phyloP scores from a whole-genome alignment of 2,888 invertebrate species.

The Caenorhabditis japonica region DNA sequence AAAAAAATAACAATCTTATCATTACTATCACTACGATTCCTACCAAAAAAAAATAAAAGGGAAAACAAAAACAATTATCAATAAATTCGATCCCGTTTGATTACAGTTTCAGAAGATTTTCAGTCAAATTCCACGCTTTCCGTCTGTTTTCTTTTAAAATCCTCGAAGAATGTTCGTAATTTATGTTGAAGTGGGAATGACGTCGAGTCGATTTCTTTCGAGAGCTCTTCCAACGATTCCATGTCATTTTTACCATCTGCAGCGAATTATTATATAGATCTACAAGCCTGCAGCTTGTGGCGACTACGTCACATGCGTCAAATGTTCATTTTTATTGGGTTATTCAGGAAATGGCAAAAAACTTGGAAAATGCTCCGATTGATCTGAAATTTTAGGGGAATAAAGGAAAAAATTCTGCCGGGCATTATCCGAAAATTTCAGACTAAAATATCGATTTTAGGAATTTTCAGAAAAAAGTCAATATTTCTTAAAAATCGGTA shows the following conservation, averaged over 20 bases:
- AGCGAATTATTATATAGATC: no score
- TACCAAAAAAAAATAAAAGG: slow-evolving; percentile 19
- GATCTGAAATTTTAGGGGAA: no score
- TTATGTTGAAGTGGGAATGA: slow-evolving; percentile 47
- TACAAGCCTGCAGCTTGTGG: no score
- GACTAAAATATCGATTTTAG: no score
- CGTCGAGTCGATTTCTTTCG: slow-evolving; percentile 31
- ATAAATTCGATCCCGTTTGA: slow-evolving; percentile 21
- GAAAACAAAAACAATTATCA: slow-evolving; percentile 3
- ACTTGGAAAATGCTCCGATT: no score
- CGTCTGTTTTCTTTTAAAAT: slow-evolving; percentile 27
- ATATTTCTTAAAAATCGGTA: no score
- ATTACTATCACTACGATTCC: slow-evolving; percentile 15
- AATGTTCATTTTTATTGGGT: no score
- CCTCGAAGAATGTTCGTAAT: slow-evolving; percentile 46
- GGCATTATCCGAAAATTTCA: no score
- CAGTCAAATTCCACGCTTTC: slow-evolving; percentile 25
- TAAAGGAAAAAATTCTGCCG: no score
- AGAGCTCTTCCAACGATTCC: slow-evolving; percentile 26
- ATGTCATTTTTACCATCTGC: slow-evolving; percentile 40
- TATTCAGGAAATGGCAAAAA: no score
- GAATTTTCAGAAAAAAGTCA: no score
- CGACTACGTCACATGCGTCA: no score
- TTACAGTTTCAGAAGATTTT: slow-evolving; percentile 3
- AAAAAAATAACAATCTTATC: slow-evolving; percentile 10